phyloP scores from a whole-genome alignment of 2,113 vertebrate genomes.

The Polypterus bichir region DNA sequence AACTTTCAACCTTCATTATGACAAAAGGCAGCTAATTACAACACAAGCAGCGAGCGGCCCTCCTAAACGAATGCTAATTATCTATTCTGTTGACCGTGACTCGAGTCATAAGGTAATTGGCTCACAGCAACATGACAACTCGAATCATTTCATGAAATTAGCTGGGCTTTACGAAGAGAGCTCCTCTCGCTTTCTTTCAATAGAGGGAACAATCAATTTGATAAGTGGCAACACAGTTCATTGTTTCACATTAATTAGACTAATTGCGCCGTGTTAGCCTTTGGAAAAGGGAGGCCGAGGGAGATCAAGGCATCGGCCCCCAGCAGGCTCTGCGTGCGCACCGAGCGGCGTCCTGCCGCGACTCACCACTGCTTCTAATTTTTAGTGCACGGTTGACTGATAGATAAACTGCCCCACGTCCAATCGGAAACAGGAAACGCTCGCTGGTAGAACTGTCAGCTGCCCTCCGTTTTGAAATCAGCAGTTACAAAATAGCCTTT shows the following conservation, averaged over 20 bases:
- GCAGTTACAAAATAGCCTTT: too few relatives aligned
- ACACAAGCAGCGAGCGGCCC: slow-evolving; percentile 66
- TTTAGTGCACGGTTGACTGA: too few relatives aligned
- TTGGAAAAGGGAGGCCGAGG: slow-evolving; percentile 66
- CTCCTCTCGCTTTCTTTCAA: slow-evolving; percentile 75
- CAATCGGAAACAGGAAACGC: too few relatives aligned
- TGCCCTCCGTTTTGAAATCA: too few relatives aligned
- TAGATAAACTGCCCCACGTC: too few relatives aligned
- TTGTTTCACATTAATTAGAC: slow-evolving; percentile 90
- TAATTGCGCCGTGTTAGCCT: slow-evolving; percentile 79
- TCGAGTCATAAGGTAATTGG: slow-evolving; percentile 81
- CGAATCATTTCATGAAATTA: slow-evolving; percentile 86
- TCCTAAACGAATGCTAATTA: slow-evolving; percentile 74
- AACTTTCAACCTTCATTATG: slow-evolving; percentile 57
- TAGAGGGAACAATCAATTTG: slow-evolving; percentile 88
- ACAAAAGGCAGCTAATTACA: slow-evolving; percentile 77
- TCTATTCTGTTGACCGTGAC: slow-evolving; percentile 74
- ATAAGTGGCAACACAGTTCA: slow-evolving; percentile 84
- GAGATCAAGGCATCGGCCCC: slow-evolving; percentile 66
- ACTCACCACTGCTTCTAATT: not conserved
- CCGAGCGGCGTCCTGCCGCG: too few relatives aligned
- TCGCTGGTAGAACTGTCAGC: too few relatives aligned
- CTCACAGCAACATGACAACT: slow-evolving; percentile 83
- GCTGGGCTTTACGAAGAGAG: slow-evolving; percentile 62
- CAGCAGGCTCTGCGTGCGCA: slow-evolving; percentile 40